Conservation (phyloP, 2,113 vertebrate genomes). For the Toxotes chatareus region DNA sequence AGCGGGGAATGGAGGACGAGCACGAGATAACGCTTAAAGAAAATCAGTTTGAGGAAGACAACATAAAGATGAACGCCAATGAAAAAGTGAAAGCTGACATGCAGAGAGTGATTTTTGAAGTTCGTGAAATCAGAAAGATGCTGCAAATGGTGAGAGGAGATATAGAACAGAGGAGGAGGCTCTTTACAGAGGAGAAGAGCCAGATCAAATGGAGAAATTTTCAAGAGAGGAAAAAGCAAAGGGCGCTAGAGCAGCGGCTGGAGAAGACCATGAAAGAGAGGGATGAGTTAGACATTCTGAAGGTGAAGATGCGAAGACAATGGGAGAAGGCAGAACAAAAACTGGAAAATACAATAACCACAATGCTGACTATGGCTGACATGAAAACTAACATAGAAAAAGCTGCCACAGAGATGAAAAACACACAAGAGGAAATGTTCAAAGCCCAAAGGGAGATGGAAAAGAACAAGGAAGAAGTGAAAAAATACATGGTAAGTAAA, state of each 20-base stretch:
- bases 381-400: slow-evolving; percentile 54
- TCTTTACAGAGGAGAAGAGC: slow-evolving; percentile 4
- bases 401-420: slow-evolving; percentile 38
- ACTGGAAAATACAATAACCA: slow-evolving; percentile 11
- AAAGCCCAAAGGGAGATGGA: slow-evolving; percentile 40
- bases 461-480: slow-evolving; percentile 35
- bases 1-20: too few relatives aligned
- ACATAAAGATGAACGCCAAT: not conserved
- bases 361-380: slow-evolving; percentile 4
- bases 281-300: slow-evolving; percentile 58
- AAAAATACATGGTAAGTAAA: slow-evolving; percentile 45
- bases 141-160: slow-evolving; percentile 42
- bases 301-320: slow-evolving; percentile 38
- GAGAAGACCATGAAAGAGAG: slow-evolving; percentile 54
- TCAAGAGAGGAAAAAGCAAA: slow-evolving; percentile 42
- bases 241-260: slow-evolving; percentile 27
- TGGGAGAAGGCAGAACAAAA: slow-evolving; percentile 36
- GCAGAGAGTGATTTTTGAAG: slow-evolving; percentile 26
- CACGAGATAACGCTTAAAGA: not conserved
- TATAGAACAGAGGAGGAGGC: not conserved
- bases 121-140: slow-evolving; percentile 44
- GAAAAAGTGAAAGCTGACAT: slow-evolving; percentile 10
- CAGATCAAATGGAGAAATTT: slow-evolving; percentile 59
- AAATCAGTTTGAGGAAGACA: not conserved
- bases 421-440: slow-evolving; percentile 40